Evolutionary conservation across 1,140 invertebrate species (phyloP).

Genomic region (Caerostris extrusa): DNA sequence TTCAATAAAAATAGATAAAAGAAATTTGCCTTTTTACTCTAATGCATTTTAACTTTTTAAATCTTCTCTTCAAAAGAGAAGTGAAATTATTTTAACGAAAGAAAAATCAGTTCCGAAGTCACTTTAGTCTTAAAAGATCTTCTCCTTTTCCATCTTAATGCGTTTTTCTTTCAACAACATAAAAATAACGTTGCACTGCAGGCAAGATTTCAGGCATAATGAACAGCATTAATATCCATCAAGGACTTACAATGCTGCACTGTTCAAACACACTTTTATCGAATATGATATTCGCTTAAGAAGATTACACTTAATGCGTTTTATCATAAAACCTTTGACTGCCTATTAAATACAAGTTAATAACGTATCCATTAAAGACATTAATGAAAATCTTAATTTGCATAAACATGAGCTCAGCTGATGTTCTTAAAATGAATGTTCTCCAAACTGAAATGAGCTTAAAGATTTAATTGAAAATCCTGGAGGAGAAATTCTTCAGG

Average conservation of each 20-base stretch:
- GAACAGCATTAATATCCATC: slow-evolving; percentile 55
- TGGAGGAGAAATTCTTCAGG: not conserved
- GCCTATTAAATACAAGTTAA: slow-evolving; percentile 58
- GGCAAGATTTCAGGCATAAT: not conserved
- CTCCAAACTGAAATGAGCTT: slow-evolving; percentile 1
- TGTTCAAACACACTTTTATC: slow-evolving; percentile 31
- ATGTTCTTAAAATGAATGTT: slow-evolving; percentile 40
- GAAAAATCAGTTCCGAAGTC: slow-evolving; percentile 14
- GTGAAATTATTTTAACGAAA: slow-evolving; percentile 18
- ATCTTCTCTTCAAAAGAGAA: not conserved
- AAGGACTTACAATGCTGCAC: not conserved
- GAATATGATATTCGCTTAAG: slow-evolving; percentile 1
- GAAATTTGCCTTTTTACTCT: not conserved
- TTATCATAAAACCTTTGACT: slow-evolving; percentile 68
- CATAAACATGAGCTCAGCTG: slow-evolving; percentile 57
- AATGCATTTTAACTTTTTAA: slow-evolving; percentile 28
- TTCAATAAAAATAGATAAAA: too few relatives aligned
- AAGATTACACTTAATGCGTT: slow-evolving; percentile 56
- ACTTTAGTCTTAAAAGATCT: not conserved
- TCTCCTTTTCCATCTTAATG: not conserved
- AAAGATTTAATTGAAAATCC: slow-evolving; percentile 19
- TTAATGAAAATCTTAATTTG: slow-evolving; percentile 67
- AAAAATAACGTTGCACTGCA: not conserved
- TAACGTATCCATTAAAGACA: slow-evolving; percentile 26
- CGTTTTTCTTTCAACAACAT: slow-evolving; percentile 12